Evolutionary conservation across 2,113 vertebrate genomes (phyloP).

Genomic region (Quiscalus mexicanus): DNA sequence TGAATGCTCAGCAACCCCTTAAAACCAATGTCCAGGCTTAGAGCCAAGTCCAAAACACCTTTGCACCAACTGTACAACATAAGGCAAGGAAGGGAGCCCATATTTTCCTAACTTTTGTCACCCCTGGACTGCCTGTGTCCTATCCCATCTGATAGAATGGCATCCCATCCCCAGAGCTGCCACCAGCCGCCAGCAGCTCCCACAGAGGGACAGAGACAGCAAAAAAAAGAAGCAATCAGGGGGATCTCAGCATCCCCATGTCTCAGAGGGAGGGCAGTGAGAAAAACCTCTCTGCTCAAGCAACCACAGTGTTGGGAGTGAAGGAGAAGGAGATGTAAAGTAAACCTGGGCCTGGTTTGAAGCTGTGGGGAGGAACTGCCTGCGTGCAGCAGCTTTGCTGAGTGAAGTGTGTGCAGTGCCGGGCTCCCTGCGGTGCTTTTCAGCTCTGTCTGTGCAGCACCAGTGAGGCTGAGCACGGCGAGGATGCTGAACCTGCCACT

Average conservation of each 20-base stretch:
- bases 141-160: not conserved
- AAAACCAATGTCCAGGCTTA: not conserved
- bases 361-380: not conserved
- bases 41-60: not conserved
- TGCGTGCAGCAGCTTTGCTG: not conserved
- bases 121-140: not conserved
- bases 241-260: not conserved
- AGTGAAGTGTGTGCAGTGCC: not conserved
- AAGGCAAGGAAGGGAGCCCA: not conserved
- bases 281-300: not conserved
- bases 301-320: not conserved
- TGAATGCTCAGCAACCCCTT: not conserved
- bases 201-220: not conserved
- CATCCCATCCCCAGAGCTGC: not conserved
- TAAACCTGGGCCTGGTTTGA: not conserved
- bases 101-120: not conserved
- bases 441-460: not conserved
- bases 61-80: rapidly evolving
- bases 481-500: not conserved
- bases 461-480: not conserved
- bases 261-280: not conserved
- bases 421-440: not conserved
- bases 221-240: rapidly evolving
- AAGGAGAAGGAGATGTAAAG: not conserved
- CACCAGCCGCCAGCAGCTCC: not conserved